Evolutionary conservation across 1,140 invertebrate species (phyloP).

Genomic region (Littorina saxatilis): DNA sequence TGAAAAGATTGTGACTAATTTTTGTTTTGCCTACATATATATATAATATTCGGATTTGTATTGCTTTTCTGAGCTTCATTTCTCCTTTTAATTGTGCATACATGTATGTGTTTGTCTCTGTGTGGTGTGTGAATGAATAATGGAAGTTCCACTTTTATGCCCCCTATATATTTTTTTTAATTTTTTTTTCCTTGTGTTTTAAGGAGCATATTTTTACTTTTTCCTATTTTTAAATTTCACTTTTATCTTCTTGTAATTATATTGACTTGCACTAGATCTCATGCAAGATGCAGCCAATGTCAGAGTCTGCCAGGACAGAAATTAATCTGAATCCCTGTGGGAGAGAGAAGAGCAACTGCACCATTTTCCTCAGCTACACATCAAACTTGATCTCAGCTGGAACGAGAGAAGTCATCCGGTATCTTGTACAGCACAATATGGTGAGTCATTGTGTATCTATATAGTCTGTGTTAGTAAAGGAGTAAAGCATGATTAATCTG

Average conservation of each 20-base stretch:
- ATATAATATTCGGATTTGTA: too few species aligned
- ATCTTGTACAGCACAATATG: slow-evolving; percentile 91
- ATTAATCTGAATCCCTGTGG: slow-evolving; percentile 65
- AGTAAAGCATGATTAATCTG: too few species aligned
- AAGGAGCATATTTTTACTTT: too few species aligned
- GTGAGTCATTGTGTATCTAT: slow-evolving; percentile 70
- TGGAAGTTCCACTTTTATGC: too few species aligned
- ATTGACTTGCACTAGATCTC: slow-evolving; percentile 63
- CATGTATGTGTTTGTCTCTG: too few species aligned
- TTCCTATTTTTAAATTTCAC: neutral
- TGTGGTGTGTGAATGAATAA: too few species aligned
- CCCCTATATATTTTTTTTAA: too few species aligned
- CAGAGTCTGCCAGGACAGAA: slow-evolving; percentile 54
- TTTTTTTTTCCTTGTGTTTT: too few species aligned
- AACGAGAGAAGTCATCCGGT: slow-evolving; percentile 90
- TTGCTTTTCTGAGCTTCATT: too few species aligned
- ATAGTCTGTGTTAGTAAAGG: neutral
- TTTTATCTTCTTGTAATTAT: neutral
- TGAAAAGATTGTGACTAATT: too few species aligned
- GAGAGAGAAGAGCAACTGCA: slow-evolving; percentile 81
- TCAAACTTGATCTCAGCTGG: slow-evolving; percentile 98
- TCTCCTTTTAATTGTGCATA: too few species aligned
- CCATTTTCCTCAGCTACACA: slow-evolving; percentile 98
- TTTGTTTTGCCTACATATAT: too few species aligned
- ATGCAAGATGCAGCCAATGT: slow-evolving; percentile 66